Evolutionary conservation across 2,888 invertebrate genomes (phyloP), one percentile per base, ranked within the genome.

Genomic region (Eurytoma adleriae): DNA sequence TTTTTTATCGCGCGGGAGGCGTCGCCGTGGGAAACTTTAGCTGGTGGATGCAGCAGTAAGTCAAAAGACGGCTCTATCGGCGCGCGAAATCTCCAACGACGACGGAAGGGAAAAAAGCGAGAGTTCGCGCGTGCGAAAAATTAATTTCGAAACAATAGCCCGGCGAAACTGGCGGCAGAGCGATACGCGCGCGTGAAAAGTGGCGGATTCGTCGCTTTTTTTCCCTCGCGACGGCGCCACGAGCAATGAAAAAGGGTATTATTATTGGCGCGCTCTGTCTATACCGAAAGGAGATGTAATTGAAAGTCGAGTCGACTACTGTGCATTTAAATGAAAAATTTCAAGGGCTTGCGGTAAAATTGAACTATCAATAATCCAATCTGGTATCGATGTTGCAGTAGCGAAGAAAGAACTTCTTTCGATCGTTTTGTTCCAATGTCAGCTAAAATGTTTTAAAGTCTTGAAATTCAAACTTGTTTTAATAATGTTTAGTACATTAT

Each of bases 81-180:
- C n/a, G 48, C 72, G 62, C 27, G 20, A 62, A 62, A 72, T 57
- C 50, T 27, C 18, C n/a, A 30, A 16, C 24, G 30, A 2, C 3
- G n/a, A 61, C 10, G 24, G 7, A 30, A 62, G 14, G 48, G 4
- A 62, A 62, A 52, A 27, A 62, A 27, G 40, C n/a, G 64, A 64
- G 56, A 18, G 40, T 54, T 52, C 20, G 18, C 20, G 40, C 24
- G 67, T n/a, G 54, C 56, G 73, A 48, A 56, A 73, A 73, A 64
- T 73, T 73, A 64, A 73, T 73, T 73, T 64, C 20, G 56, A 56
- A 73, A 73, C 64, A 73, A 73, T 73, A 40, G 50, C 10, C 18
- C 24, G 30, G n/a, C 16, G 7, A n/a, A 13, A 13, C 24, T 14
- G 14, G 54, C 56, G 40, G 12, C n/a, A 10, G 18, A 66, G 18